Conservation (phyloP, 2,888 invertebrate genomes). For the Desoria tigrina region DNA sequence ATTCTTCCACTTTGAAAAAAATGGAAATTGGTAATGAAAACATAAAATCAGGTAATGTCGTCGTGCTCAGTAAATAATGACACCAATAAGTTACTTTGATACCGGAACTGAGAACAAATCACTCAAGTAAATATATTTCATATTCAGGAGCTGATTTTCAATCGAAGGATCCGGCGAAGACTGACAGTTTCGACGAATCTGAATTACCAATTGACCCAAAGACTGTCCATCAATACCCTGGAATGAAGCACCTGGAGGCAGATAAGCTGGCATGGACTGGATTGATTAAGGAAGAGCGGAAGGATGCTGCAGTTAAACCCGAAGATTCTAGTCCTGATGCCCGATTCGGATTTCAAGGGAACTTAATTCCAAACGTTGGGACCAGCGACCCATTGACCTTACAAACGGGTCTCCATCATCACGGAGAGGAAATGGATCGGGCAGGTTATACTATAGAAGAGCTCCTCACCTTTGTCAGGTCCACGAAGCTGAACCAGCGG, state of each 20-base stretch:
- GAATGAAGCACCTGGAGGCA: slow-evolving; percentile 82
- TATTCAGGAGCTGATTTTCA: too few relatives aligned
- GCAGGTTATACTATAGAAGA: slow-evolving; percentile 91
- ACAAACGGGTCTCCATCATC: slow-evolving; percentile 77
- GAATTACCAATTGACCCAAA: slow-evolving; percentile 57
- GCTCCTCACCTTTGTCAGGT: slow-evolving; percentile 72
- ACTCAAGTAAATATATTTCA: too few relatives aligned
- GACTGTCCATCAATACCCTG: slow-evolving; percentile 71
- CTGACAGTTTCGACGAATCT: slow-evolving; percentile 55
- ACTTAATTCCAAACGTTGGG: slow-evolving; percentile 16
- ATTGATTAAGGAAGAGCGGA: slow-evolving; percentile 57
- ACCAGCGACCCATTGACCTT: slow-evolving; percentile 54
- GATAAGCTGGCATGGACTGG: slow-evolving; percentile 90
- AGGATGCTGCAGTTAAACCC: too few relatives aligned
- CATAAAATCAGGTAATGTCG: too few relatives aligned
- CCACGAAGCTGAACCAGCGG: slow-evolving; percentile 77
- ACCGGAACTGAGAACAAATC: too few relatives aligned
- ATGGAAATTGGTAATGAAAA: too few relatives aligned
- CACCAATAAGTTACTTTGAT: too few relatives aligned
- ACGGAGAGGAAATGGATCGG: slow-evolving; percentile 86
- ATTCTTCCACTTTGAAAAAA: too few relatives aligned
- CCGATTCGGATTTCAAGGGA: slow-evolving; percentile 75
- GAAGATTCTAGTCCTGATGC: slow-evolving; percentile 24
- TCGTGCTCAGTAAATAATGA: too few relatives aligned
- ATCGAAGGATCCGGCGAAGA: slow-evolving; percentile 25